Percentiles rank a stretch among this genome's conserved stretches.
Conservation (phyloP, 2,113 vertebrate genomes). For the Datnioides undecimradiatus region DNA sequence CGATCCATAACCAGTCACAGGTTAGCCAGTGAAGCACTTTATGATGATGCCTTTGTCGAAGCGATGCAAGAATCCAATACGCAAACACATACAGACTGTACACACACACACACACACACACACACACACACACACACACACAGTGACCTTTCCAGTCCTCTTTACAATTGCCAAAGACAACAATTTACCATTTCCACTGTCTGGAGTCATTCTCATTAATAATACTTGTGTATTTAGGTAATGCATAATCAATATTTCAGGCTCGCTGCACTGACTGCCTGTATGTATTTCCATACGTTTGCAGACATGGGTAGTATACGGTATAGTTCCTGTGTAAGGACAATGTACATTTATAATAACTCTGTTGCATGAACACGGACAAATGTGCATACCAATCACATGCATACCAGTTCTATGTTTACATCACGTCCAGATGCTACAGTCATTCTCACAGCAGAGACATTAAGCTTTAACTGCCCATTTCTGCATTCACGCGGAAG, state of each 20-base stretch:
- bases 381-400: neutral
- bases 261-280: neutral
- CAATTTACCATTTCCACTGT: neutral
- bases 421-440: constrained; percentile 6
- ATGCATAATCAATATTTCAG: neutral
- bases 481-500: constrained; percentile 7
- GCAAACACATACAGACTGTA: neutral
- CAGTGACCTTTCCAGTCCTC: constrained; percentile 8
- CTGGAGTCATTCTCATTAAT: neutral
- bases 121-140: neutral
- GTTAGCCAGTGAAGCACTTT: neutral
- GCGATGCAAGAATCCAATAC: neutral
- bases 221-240: neutral
- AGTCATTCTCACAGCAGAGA: constrained; percentile 7
- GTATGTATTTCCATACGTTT: neutral
- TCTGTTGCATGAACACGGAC: neutral
- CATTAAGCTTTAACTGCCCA: constrained; percentile 5
- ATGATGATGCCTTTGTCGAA: neutral
- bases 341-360: neutral
- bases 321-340: neutral
- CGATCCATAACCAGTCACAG: neutral
- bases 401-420: neutral
- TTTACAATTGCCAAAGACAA: neutral
- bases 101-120: neutral
- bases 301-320: neutral